Evolutionary conservation across 2,113 vertebrate genomes (phyloP).

Genomic region (Podarcis cretensis): DNA sequence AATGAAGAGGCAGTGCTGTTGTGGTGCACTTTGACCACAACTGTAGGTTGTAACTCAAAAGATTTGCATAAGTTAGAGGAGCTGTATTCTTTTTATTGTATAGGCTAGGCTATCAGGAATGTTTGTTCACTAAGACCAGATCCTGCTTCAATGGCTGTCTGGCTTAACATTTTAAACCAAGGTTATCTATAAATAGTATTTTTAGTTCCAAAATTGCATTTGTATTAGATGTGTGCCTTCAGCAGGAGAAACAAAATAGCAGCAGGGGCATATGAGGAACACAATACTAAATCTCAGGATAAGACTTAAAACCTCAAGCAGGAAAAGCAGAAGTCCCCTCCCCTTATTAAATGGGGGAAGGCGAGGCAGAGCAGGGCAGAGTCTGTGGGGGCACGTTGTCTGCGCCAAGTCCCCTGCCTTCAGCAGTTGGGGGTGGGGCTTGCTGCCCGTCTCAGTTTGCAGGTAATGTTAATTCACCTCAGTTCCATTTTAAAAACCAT

Average conservation of each 20-base stretch:
- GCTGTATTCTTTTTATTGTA: neutral
- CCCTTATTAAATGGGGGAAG: neutral
- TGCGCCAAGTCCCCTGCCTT: too few species aligned
- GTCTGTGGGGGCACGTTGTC: too few species aligned
- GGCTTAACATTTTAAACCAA: conserved; percentile 9
- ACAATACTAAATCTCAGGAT: neutral
- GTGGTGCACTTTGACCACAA: neutral
- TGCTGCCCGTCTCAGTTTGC: too few species aligned
- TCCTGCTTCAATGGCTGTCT: neutral
- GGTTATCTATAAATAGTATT: neutral
- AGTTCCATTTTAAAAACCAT: too few species aligned
- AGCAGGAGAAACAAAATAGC: neutral
- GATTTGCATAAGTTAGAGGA: neutral
- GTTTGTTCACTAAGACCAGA: neutral
- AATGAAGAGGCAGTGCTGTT: neutral
- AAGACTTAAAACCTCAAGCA: neutral
- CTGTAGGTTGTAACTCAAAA: neutral
- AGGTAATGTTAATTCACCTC: too few species aligned
- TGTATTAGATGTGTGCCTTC: neutral
- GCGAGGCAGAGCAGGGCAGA: too few species aligned
- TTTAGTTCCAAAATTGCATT: neutral
- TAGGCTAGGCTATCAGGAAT: neutral
- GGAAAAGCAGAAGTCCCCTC: neutral
- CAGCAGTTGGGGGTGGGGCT: too few species aligned
- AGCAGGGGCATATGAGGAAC: too few species aligned